Evolutionary conservation across 2,888 invertebrate species (phyloP), one percentile per base, ranked within the genome.

Genomic region (Eupithecia abbreviata): DNA sequence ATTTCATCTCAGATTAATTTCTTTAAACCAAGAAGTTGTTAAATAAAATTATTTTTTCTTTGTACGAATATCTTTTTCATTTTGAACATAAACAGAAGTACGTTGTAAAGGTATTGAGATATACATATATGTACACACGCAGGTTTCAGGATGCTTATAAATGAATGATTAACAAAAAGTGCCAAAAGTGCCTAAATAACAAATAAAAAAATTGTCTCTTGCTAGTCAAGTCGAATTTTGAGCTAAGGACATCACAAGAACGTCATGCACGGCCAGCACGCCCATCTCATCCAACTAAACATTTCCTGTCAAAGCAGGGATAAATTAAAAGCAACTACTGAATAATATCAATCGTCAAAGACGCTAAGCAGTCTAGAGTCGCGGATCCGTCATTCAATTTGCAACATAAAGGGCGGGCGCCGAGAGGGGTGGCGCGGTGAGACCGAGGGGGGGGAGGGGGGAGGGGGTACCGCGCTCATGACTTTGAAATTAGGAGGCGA

Each of bases 401-500:
- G 76, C 80, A 82, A 81, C 80, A 81, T 77, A 83, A 81, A 79
- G 81, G 68, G 73, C 55, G 74, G 73, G 73, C 30, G 73, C 42
- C 47, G 74, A 71, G 51, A 30, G 58, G 30, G 73, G 62, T 62
- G 41, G 41, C 73, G 62, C 67, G 30, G 58, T 71, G 66, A 69
- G 42, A 67, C 15, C n/a, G 72, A 41, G 76, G 68, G 75, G 41
- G 15, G 78, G 80, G n/a, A n/a, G 81, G 81, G 82, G 74, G 77
- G 47, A 42, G 80, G 82, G 82, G 83, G 83, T 83, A 83, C 87
- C 87, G 84, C 81, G 84, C 89, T 92, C 90, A 91, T 92, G 92
- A 92, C 91, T 91, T 92, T 89, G 88, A 92, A 90, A 92, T 91
- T 87, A 90, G 90, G 86, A 84, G 89, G 84, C 85, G 82, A 85